Evolutionary conservation across 1,140 invertebrate species (phyloP), one percentile per base, ranked within the genome.

Genomic region (Leguminivora glycinivorella): DNA sequence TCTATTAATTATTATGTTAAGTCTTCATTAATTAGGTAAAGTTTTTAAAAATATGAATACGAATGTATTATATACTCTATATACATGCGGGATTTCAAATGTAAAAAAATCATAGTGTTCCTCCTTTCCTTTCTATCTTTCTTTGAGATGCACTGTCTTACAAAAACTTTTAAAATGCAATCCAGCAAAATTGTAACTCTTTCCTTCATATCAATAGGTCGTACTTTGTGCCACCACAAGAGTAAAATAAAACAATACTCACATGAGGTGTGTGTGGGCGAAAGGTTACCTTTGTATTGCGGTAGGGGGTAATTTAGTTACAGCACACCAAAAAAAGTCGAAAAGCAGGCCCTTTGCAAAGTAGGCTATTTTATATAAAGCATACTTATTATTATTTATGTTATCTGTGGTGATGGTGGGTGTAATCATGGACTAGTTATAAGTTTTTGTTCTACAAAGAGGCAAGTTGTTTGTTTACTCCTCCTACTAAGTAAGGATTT

Each of bases 221-320:
- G 47, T 22, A 10, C 22, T 52, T 52, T 6, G 19, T 22, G 19
- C 19, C 19, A 6, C 6, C 7, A 22, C 1, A 17, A 52, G 9
- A 22, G n/a, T 9, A 19, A 31, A 63, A 63, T 26, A 60, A 63
- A 29, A 63, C 58, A 63, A 29, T 58, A 29, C 24, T 26, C 4
- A 58, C 56, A 58, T n/a, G 9, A 58, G 56, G 56, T 47, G n/a
- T 25, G n/a, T 29, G 58, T 63, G 58, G 58, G 58, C 58, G 58
- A 63, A 63, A 63, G 58, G 58, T 31, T 63, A 31, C 58, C 58
- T 63, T 63, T 63, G 58, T 63, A n/a, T 29, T 26, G 58, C 58
- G 26, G 58, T 31, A 17, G 26, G 58, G 58, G 56, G 56, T 58
- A 26, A 58, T 58, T 58, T 58, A 58, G 22, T 26, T 4, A 58